Conservation (phyloP, 2,113 vertebrate species). For the Nycticorax nycticorax region DNA sequence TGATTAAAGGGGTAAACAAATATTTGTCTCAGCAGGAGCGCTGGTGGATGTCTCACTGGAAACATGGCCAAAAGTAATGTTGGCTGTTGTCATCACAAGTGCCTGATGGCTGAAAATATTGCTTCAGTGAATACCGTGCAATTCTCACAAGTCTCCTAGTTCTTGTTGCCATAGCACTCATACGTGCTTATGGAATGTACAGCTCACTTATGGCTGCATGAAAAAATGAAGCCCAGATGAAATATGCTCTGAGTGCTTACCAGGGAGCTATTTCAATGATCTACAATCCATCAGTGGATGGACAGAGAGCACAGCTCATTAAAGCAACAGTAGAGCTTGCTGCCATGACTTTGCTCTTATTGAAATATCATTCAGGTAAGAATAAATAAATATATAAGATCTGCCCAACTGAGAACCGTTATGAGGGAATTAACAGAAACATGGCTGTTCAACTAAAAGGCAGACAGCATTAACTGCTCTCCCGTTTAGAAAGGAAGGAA, state of each 20-base stretch:
- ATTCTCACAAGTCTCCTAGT: background rate
- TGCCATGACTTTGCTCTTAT: background rate
- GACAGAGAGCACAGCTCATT: slow-evolving; percentile 28
- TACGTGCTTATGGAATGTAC: background rate
- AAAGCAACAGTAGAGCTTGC: background rate
- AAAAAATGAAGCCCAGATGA: slow-evolving; percentile 44
- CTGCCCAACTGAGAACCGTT: background rate
- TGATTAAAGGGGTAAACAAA: background rate
- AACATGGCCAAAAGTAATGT: background rate
- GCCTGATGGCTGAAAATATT: background rate
- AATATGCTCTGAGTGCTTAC: background rate
- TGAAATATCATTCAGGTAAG: background rate
- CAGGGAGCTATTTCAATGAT: slow-evolving; percentile 47
- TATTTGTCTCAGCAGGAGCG: background rate
- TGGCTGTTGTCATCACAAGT: background rate
- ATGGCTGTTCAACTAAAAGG: background rate
- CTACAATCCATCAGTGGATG: background rate
- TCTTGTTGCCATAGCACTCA: slow-evolving; percentile 57
- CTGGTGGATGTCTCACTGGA: background rate
- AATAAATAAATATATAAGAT: background rate
- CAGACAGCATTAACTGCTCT: background rate
- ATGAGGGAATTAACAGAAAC: background rate
- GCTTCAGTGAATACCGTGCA: background rate
- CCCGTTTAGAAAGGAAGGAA: background rate
- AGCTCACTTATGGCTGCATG: background rate